A percentile compares a stretch with the other conserved stretches of the same genome.
Conservation (phyloP, 2,888 invertebrate genomes). For the Cyrtodaria siliqua region DNA sequence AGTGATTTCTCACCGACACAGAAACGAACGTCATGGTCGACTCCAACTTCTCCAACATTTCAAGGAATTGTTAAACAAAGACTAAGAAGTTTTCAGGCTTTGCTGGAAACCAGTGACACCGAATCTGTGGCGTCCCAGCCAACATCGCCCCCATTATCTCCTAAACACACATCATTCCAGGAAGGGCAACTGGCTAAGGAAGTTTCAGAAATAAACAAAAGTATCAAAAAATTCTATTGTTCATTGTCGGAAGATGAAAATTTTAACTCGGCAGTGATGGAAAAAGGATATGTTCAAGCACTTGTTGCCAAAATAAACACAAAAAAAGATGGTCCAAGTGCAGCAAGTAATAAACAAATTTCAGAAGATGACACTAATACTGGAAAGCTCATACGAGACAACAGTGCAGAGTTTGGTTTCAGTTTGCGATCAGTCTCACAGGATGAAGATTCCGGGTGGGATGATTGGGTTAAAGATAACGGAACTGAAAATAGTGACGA, state of each 20-base stretch:
- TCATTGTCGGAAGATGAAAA: slow-evolving; percentile 57
- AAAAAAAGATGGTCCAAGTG: slow-evolving; percentile 30
- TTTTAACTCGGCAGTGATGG: slow-evolving; percentile 68
- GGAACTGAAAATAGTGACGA: slow-evolving; percentile 21
- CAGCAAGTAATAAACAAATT: slow-evolving; percentile 6
- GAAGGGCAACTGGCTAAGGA: slow-evolving; percentile 36
- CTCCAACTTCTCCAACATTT: slow-evolving; percentile 73
- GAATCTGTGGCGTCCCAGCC: slow-evolving; percentile 34
- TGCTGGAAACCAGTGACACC: slow-evolving; percentile 54
- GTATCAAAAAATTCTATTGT: slow-evolving; percentile 55
- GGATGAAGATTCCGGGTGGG: slow-evolving; percentile 48
- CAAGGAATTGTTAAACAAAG: slow-evolving; percentile 75
- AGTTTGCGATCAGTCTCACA: slow-evolving; percentile 17
- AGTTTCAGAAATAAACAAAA: slow-evolving; percentile 37
- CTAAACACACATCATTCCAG: slow-evolving; percentile 23
- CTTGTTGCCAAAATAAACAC: slow-evolving; percentile 73
- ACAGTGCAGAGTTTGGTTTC: background rate
- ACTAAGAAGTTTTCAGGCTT: slow-evolving; percentile 68
- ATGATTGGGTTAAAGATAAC: slow-evolving; percentile 44
- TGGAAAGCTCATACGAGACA: slow-evolving; percentile 13
- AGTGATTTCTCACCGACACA: slow-evolving; percentile 62
- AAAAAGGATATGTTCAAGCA: slow-evolving; percentile 75
- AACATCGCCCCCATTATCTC: slow-evolving; percentile 12
- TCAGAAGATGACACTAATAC: no score
- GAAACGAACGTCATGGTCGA: slow-evolving; percentile 66